These are phyloP conservation scores for Eulimnadia texana DNA, from an alignment of 1,140 invertebrate species.

Conservation along the genomic window DNA sequence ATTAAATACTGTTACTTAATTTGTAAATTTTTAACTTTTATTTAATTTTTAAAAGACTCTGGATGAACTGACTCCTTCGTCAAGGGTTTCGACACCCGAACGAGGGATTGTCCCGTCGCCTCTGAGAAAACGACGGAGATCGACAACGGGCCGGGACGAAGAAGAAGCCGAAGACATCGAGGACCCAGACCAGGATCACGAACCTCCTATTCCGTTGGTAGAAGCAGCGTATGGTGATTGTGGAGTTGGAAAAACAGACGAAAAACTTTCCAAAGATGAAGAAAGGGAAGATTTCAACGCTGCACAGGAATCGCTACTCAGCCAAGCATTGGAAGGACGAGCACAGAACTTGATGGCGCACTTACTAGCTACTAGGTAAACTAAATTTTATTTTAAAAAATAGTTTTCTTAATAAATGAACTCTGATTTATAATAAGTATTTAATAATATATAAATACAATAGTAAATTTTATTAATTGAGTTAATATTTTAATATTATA, in stretches of 20 bases:
- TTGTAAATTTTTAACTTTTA: not conserved
- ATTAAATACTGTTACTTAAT: not conserved
- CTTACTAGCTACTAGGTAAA: slow-evolving; percentile 2
- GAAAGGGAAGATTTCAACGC: not conserved
- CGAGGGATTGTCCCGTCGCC: not conserved
- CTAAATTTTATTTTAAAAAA: not conserved
- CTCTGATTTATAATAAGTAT: not conserved
- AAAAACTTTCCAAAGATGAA: not conserved
- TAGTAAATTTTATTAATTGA: no score
- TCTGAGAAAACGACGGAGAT: not conserved
- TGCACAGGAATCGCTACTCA: not conserved
- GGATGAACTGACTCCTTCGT: not conserved
- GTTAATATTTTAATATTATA: not conserved
- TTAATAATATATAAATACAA: not conserved
- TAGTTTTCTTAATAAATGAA: not conserved
- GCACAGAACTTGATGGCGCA: slow-evolving; percentile 6
- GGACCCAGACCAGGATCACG: not conserved
- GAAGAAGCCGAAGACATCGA: not conserved
- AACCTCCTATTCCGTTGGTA: not conserved
- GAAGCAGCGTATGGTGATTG: not conserved
- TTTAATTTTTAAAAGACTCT: not conserved
- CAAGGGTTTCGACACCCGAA: not conserved
- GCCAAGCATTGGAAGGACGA: slow-evolving; percentile 9
- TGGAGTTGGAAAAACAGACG: not conserved
- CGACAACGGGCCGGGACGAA: not conserved